These are phyloP conservation scores for Mystacides longicornis DNA, from an alignment of 2,888 invertebrate genomes.

Conservation along the genomic window DNA sequence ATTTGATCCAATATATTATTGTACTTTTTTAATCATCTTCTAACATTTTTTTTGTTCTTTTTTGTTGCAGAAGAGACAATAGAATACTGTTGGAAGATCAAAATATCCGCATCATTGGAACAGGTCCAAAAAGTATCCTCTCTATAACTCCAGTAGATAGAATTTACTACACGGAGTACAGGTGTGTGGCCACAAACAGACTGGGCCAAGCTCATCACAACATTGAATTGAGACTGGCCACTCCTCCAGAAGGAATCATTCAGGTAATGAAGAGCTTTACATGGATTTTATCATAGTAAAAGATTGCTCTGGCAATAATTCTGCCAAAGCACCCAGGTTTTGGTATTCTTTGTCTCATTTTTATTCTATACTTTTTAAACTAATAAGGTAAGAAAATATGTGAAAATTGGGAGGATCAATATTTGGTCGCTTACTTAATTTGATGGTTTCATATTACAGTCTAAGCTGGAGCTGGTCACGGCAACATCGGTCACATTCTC, in stretches of 20 bases:
- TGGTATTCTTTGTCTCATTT: too few species aligned
- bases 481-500: slow-evolving; percentile 80
- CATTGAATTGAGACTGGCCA: slow-evolving; percentile 69
- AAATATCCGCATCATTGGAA: slow-evolving; percentile 54
- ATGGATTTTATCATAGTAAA: not conserved
- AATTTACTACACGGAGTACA: slow-evolving; percentile 65
- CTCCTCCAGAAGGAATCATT: slow-evolving; percentile 57
- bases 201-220: slow-evolving; percentile 60
- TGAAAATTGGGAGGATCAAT: not conserved
- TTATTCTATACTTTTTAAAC: not conserved
- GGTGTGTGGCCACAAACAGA: slow-evolving; percentile 72
- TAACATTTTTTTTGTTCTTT: not conserved
- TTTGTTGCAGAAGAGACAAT: slow-evolving; percentile 38
- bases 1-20: not conserved
- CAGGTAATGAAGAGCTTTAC: slow-evolving; percentile 34
- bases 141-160: slow-evolving; percentile 60
- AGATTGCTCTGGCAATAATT: too few species aligned
- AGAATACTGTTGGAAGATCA: slow-evolving; percentile 49
- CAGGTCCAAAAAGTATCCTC: slow-evolving; percentile 65
- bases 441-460: slow-evolving; percentile 37
- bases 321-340: too few species aligned
- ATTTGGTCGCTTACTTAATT: not conserved
- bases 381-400: not conserved
- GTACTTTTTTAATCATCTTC: not conserved
- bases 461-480: slow-evolving; percentile 60